phyloP scores from a whole-genome alignment of 2,797 vertebrate genomes.

The Hozukius guyotensis region DNA sequence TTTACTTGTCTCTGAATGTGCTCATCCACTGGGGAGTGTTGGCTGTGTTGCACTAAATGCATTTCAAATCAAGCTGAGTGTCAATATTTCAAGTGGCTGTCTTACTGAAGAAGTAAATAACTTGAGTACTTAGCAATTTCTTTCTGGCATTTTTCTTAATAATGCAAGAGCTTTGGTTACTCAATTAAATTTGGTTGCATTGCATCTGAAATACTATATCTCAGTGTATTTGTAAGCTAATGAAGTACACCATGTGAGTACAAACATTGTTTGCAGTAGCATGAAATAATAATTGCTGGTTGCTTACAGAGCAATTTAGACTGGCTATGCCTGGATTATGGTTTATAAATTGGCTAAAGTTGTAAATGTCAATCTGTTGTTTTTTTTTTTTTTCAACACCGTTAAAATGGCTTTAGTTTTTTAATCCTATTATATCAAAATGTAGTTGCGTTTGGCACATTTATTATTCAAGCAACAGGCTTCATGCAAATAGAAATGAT shows the following conservation, averaged over 20 bases:
- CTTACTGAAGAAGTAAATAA: constrained; percentile 27
- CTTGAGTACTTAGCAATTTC: constrained; percentile 20
- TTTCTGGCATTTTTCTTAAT: constrained; percentile 43
- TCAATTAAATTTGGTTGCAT: constrained; percentile 14
- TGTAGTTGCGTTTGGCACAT: neutral
- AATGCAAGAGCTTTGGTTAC: constrained; percentile 32
- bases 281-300: neutral
- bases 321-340: neutral
- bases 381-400: neutral
- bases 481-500: neutral
- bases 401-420: neutral
- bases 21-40: neutral
- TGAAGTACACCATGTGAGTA: neutral
- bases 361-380: neutral
- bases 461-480: neutral
- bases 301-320: constrained; percentile 2
- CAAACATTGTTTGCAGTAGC: constrained; percentile 3
- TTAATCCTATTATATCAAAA: neutral
- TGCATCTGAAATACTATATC: constrained; percentile 16
- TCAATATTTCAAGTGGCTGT: constrained; percentile 41
- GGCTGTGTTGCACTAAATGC: constrained; percentile 20
- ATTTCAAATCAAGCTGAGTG: constrained; percentile 39
- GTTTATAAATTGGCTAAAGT: neutral
- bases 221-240: constrained; percentile 11
- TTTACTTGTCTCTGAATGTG: neutral